Percentiles rank a stretch among this genome's conserved stretches.
These are phyloP conservation scores for Phenacoccus solenopsis DNA, from an alignment of 1,140 invertebrate genomes.

Conservation along the genomic window DNA sequence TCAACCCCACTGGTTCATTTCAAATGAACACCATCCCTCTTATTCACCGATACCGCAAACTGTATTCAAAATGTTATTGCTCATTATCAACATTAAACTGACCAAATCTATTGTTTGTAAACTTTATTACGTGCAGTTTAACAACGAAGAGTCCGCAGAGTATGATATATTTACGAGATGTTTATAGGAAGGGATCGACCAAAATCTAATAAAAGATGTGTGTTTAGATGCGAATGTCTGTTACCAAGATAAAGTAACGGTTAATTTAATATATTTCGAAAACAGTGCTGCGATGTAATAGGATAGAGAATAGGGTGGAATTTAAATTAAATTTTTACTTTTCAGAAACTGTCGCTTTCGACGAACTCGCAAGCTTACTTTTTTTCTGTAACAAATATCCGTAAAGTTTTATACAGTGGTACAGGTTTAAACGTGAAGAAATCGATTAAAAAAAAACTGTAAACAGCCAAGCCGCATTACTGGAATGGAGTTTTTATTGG, in stretches of 20 bases:
- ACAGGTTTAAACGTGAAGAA: no score
- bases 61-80: not conserved
- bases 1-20: no score
- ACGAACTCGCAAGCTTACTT: no score
- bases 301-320: not conserved
- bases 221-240: constrained; percentile 1
- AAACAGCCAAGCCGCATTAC: no score
- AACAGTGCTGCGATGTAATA: not conserved
- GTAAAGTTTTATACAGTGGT: no score
- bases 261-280: not conserved
- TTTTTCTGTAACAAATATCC: no score
- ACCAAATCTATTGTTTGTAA: not conserved
- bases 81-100: constrained; percentile 2
- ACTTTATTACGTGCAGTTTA: not conserved
- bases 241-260: not conserved
- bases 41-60: no score
- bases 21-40: no score
- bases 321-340: constrained; percentile 4
- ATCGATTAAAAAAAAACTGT: no score
- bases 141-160: not conserved
- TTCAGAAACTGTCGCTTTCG: no score
- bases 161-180: constrained; percentile 3
- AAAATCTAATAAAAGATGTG: constrained; percentile 3
- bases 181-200: not conserved
- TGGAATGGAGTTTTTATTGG: no score